A percentile compares a stretch with the other conserved stretches of the same genome.
These are phyloP conservation scores for Nesidiocoris tenuis DNA, from an alignment of 2,888 invertebrate genomes.

Conservation along the genomic window DNA sequence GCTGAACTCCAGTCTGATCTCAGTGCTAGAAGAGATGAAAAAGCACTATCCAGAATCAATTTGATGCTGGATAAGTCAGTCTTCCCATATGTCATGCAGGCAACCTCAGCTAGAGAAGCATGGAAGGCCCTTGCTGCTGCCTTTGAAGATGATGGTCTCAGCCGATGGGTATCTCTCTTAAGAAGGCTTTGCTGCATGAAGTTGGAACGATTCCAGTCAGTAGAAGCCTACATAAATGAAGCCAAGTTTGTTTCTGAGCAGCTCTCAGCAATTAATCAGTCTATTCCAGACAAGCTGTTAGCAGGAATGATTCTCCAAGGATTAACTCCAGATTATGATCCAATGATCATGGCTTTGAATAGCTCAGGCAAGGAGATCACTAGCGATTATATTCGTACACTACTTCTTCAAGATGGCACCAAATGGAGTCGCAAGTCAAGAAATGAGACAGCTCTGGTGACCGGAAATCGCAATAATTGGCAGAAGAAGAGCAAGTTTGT, in stretches of 20 bases:
- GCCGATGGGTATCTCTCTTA: not conserved
- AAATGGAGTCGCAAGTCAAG: not conserved
- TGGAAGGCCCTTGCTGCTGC: not conserved
- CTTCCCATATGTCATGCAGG: not conserved
- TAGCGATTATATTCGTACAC: constrained; percentile 3
- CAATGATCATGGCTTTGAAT: constrained; percentile 13
- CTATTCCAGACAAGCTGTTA: constrained; percentile 11
- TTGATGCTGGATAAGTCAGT: not conserved
- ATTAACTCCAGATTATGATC: not conserved
- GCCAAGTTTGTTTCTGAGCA: too few species aligned
- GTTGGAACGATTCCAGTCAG: not conserved
- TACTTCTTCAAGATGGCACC: not conserved
- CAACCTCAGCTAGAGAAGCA: constrained; percentile 4
- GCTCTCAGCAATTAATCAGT: not conserved
- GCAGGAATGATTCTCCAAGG: constrained; percentile 13
- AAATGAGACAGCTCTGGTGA: not conserved
- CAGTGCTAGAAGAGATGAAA: constrained; percentile 1
- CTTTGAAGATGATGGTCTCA: not conserved
- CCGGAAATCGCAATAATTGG: not conserved
- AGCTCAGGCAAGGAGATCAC: not conserved
- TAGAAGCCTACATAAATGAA: too few species aligned
- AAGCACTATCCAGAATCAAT: constrained; percentile 16
- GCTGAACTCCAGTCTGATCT: not conserved
- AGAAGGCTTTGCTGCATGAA: not conserved
- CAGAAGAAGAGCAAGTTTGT: not conserved